These are phyloP conservation scores for Nipponacmea schrenckii DNA, from an alignment of 2,888 invertebrate species.

Conservation along the genomic window DNA sequence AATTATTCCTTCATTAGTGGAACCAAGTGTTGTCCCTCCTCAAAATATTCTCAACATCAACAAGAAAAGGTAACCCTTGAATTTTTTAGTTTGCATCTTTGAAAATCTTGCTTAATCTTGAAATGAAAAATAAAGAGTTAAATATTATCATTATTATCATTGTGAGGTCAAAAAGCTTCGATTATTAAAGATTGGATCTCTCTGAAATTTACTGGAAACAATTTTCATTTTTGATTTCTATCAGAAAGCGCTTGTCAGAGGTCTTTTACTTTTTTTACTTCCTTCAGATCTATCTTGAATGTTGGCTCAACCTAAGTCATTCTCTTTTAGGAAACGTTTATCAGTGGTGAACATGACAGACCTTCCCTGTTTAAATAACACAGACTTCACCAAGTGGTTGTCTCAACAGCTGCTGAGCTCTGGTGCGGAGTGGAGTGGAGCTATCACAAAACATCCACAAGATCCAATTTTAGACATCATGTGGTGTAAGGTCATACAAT, in stretches of 20 bases:
- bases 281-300: no score
- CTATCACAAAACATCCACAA: neutral
- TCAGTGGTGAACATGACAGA: conserved; percentile 33
- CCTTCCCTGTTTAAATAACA: conserved; percentile 38
- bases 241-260: no score
- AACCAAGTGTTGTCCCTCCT: neutral
- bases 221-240: no score
- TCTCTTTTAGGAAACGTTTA: conserved; percentile 11
- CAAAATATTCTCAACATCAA: neutral
- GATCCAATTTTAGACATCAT: conserved; percentile 51
- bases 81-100: no score
- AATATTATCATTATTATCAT: no score
- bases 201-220: no score
- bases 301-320: neutral
- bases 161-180: no score
- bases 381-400: conserved; percentile 45
- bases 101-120: no score
- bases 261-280: no score
- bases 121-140: no score
- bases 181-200: no score
- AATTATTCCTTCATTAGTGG: neutral
- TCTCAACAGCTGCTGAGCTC: conserved; percentile 44
- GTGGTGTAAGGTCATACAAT: conserved; percentile 60
- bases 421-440: conserved; percentile 11
- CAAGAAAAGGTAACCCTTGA: neutral